These are phyloP conservation scores for Cladopsammia gracilis DNA, from an alignment of 64 coral and sea anemone species.

Conservation along the genomic window DNA sequence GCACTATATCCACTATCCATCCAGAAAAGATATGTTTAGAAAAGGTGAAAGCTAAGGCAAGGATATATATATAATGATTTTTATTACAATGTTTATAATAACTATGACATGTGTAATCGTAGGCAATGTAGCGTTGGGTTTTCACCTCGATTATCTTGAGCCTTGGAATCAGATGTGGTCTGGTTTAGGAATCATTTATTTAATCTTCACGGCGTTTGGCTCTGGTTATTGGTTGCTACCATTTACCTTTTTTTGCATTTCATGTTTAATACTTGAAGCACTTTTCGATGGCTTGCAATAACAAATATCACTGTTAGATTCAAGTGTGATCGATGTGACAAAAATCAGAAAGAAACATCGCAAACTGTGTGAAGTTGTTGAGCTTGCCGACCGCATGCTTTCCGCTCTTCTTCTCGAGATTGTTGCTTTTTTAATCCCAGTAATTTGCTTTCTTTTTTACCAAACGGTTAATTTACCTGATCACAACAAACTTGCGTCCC, in stretches of 20 bases:
- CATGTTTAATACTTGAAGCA: background rate
- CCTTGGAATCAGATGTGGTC: slow-evolving; percentile 2
- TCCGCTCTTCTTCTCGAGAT: background rate
- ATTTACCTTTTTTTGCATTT: background rate
- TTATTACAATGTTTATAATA: too few relatives aligned
- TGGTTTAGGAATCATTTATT: background rate
- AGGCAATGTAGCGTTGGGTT: too few relatives aligned
- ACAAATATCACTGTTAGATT: background rate
- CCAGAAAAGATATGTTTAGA: too few relatives aligned
- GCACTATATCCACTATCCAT: background rate
- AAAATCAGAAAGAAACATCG: background rate
- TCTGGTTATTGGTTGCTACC: background rate
- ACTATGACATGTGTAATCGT: too few relatives aligned
- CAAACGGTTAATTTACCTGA: background rate
- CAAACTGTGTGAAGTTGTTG: background rate
- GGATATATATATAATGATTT: too few relatives aligned
- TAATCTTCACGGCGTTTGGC: background rate
- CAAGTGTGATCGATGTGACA: background rate
- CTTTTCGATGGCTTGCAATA: background rate
- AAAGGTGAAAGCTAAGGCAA: too few relatives aligned
- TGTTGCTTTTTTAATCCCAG: background rate
- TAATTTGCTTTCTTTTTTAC: slow-evolving; percentile 1
- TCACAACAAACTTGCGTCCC: background rate
- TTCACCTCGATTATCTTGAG: background rate
- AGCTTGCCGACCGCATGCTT: background rate